Base-by-base conservation (phyloP, 2,888 invertebrate genomes). In the Ichneumon xanthorius region DNA sequence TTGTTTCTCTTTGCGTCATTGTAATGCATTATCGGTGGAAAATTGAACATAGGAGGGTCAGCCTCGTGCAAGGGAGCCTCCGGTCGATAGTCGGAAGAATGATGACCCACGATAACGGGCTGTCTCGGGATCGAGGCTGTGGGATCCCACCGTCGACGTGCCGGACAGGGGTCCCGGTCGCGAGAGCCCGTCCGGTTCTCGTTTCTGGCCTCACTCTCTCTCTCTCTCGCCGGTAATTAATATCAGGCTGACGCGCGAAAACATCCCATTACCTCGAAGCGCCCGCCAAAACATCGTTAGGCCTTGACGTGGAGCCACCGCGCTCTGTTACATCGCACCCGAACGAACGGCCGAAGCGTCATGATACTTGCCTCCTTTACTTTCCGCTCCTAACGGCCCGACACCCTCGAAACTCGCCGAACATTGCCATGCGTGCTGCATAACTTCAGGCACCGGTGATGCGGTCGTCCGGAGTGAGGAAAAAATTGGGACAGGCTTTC, bases 231-330 rank as follows among this genome's bases (percentile, higher is more conserved):
- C 63, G 84, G 82, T 86, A 88, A 87, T 88, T 88, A 87, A 88
- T 88, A 87, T 85, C 85, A 61, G 72, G 76, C 83, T 85, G 87
- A 87, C 81, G 82, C 77, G 83, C 81, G 86, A 88, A 87, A 87
- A 86, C 86, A 88, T 86, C 75, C 87, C 85, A 88, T 88, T 88
- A 88, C 71, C 71, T 65, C 75, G 72, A 77, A 77, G 70, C 75
- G 71, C 48, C 81, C 76, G 84, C 88, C 87, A 88, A 81, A 88
- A 85, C 87, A 88, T 88, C 87, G 87, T 88, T 88, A 87, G 83
- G 80, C 82, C 82, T 72, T 82, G 83, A 84, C 80, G 85, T 80
- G 86, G 63, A 53, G 19, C 26, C 63, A 19, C 33, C 63, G 63
- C n/a, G 63, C 63, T 58, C 71, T 16, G 68, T 71, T 71, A 61